These are phyloP conservation scores for Cheilosia scutellata DNA, from an alignment of 2,888 invertebrate species.

Conservation along the genomic window DNA sequence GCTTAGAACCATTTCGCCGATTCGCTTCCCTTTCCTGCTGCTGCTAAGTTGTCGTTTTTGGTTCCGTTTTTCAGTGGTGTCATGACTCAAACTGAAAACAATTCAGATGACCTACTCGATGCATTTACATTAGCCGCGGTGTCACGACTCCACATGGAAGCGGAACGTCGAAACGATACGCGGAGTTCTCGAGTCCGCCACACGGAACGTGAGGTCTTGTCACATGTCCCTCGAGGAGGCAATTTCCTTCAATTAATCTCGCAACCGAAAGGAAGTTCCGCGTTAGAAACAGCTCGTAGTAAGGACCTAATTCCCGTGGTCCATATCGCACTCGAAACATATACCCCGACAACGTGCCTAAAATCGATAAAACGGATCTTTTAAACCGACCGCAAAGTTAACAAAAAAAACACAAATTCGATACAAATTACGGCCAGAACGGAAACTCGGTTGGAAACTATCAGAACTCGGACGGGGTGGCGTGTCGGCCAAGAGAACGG, in stretches of 20 bases:
- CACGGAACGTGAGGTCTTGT: conserved; percentile 36
- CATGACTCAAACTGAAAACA: conserved; percentile 68
- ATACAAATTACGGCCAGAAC: conserved; percentile 18
- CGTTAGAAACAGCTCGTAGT: conserved; percentile 52
- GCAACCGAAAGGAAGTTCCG: conserved; percentile 1
- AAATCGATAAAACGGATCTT: conserved; percentile 67
- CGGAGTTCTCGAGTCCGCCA: conserved; percentile 43
- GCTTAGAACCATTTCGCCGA: conserved; percentile 90
- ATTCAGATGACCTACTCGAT: conserved; percentile 58
- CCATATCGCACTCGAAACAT: conserved; percentile 44
- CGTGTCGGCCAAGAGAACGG: conserved; percentile 69
- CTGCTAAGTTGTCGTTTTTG: conserved; percentile 56
- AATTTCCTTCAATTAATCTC: not conserved
- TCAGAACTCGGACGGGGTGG: conserved; percentile 33
- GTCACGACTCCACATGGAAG: conserved; percentile 54
- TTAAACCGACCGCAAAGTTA: conserved; percentile 16
- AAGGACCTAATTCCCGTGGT: conserved; percentile 58
- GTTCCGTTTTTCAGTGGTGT: conserved; percentile 62
- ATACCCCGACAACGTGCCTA: conserved; percentile 39
- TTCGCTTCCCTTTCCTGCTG: conserved; percentile 61
- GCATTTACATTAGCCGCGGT: conserved; percentile 56
- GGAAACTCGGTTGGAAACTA: conserved; percentile 38
- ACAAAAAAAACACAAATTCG: conserved; percentile 28
- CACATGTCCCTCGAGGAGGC: conserved; percentile 39
- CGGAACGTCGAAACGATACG: conserved; percentile 37